Percentiles rank a stretch among this genome's conserved stretches.
These are phyloP conservation scores for Gryllus longicercus DNA, from an alignment of 2,888 invertebrate species.

Conservation along the genomic window DNA sequence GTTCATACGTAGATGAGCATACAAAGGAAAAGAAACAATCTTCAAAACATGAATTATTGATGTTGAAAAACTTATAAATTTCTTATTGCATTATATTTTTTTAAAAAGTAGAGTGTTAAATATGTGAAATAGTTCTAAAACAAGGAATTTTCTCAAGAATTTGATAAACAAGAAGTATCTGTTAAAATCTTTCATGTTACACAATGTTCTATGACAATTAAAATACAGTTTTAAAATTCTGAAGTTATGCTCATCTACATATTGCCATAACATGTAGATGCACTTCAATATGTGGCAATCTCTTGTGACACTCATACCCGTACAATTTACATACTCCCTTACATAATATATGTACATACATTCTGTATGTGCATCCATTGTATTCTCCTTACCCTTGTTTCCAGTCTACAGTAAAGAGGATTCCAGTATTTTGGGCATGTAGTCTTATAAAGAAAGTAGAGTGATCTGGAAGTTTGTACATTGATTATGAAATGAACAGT, in stretches of 20 bases:
- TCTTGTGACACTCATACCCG: conserved; percentile 10
- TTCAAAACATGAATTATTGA: conserved; percentile 19
- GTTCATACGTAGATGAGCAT: conserved; percentile 34
- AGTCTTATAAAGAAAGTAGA: conserved; percentile 7
- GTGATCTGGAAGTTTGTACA: background rate
- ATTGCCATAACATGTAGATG: conserved; percentile 20
- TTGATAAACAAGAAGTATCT: conserved; percentile 19
- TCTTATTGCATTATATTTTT: conserved; percentile 20
- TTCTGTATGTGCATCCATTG: conserved; percentile 8
- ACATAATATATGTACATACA: background rate
- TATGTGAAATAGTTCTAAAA: conserved; percentile 22
- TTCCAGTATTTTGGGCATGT: conserved; percentile 11
- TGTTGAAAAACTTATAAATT: conserved; percentile 26
- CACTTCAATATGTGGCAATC: conserved; percentile 1
- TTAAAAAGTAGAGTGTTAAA: conserved; percentile 24
- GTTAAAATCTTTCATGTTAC: conserved; percentile 18
- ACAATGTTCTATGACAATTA: conserved; percentile 23
- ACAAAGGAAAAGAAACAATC: conserved; percentile 1
- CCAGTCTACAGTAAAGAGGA: background rate
- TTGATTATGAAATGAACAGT: background rate
- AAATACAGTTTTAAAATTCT: conserved; percentile 19
- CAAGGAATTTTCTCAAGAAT: conserved; percentile 18
- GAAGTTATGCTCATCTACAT: conserved; percentile 19
- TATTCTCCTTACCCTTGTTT: conserved; percentile 1
- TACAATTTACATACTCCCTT: background rate